Evolutionary conservation across 2,113 vertebrate species (phyloP).

Genomic region (human): GRCh38 chr1:93724501-93725000

Average conservation of each 20-base stretch:
- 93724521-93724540: not conserved
- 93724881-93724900: not conserved
- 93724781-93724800: not conserved
- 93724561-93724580: not conserved
- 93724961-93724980: not conserved
- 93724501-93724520: not conserved
- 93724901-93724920: not conserved
- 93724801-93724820: not conserved
- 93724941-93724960: not conserved
- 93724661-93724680: not conserved
- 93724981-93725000: not conserved
- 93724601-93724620: not conserved
- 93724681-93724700: not conserved
- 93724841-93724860: too few relatives aligned
- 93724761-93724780: not conserved
- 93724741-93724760: not conserved
- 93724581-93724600: not conserved
- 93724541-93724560: not conserved
- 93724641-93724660: not conserved
- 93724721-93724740: not conserved
- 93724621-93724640: not conserved
- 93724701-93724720: not conserved
- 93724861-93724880: not conserved
- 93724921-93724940: not conserved
- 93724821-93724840: not conserved